phyloP scores from a whole-genome alignment of 2,888 invertebrate genomes.

The Horisme vitalbata region DNA sequence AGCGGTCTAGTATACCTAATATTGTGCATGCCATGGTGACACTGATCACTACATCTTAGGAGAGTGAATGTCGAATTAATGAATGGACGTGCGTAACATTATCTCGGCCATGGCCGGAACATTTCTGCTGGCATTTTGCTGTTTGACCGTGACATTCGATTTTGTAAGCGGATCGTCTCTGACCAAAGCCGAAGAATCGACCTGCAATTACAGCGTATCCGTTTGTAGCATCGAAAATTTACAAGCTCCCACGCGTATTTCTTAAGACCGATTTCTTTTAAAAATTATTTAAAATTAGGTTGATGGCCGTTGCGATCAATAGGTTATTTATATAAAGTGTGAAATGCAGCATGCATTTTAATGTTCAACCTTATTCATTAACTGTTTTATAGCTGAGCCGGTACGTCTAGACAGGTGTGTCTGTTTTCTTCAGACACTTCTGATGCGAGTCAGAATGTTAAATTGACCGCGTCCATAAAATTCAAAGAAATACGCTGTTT shows the following conservation, averaged over 20 bases:
- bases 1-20: slow-evolving; percentile 10
- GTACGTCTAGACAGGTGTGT: slow-evolving; percentile 44
- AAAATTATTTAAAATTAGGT: slow-evolving; percentile 26
- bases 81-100: slow-evolving; percentile 40
- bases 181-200: slow-evolving; percentile 1
- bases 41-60: slow-evolving; percentile 32
- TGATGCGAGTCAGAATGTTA: slow-evolving; percentile 50
- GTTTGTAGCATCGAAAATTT: slow-evolving; percentile 12
- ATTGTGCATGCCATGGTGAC: slow-evolving; percentile 18
- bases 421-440: slow-evolving; percentile 40
- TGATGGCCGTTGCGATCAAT: slow-evolving; percentile 27
- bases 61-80: slow-evolving; percentile 37
- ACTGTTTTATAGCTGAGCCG: slow-evolving; percentile 39
- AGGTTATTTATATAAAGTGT: slow-evolving; percentile 33
- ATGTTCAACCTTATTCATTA: slow-evolving; percentile 43
- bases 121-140: slow-evolving; percentile 27
- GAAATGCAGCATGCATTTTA: slow-evolving; percentile 41
- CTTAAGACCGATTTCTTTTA: slow-evolving; percentile 14
- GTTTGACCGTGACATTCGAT: slow-evolving; percentile 25
- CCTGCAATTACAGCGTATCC: slow-evolving; percentile 10
- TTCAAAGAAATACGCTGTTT: slow-evolving; percentile 47
- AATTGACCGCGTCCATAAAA: slow-evolving; percentile 60
- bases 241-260: slow-evolving; percentile 17
- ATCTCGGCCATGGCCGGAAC: slow-evolving; percentile 46
- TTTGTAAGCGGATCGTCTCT: slow-evolving; percentile 22